Evolutionary conservation across 2,797 vertebrate genomes (phyloP), one percentile per base, ranked within the genome.

Genomic region (Cyprinodon diabolis): DNA sequence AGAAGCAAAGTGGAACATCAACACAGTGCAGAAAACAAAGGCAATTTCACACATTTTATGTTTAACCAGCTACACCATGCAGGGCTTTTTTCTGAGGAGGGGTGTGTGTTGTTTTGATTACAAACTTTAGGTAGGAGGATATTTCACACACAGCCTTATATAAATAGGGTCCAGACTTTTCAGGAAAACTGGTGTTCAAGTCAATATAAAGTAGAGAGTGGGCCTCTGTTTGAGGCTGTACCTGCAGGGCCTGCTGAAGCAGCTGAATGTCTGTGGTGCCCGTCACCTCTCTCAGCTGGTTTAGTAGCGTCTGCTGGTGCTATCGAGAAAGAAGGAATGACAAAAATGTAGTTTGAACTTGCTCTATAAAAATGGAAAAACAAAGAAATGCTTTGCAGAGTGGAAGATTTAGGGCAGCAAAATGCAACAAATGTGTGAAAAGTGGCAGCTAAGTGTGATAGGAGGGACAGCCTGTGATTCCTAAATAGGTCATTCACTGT

Each of bases 301-400:
- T 99, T 92, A 99, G 93, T 95, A 99, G 95, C 0, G 97, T 99
- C 92, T 99, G 98, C 85, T 98, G 97, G 92, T 99, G 97, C 97
- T 99, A 68, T 75, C 76, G 84, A 67, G 58, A 66, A 75, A 66
- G n/a, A 21, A 11, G 25, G 43, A 6, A 65, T 14, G 21, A 69
- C 65, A 57, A 72, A 35, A 49, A 66, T 0, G 2, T 23, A 1
- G 14, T 19, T 66, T 7, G 8, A 25, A 19, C 56, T 25, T 68
- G 66, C 35, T 0, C 30, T n/a, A n/a, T 13, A 0, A 62, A 45
- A 66, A 62, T 57, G 35, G 13, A 45, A 25, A 37, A 45, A 12
- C 25, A 2, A 12, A 0, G 17, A 21, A 15, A 3, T 43, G 43
- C 15, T 69, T 1, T 6, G 6, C 15, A 3, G n/a, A 55, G 54